Evolutionary conservation across 2,113 vertebrate species (phyloP).

Genomic region (Pterocles orientalis): DNA sequence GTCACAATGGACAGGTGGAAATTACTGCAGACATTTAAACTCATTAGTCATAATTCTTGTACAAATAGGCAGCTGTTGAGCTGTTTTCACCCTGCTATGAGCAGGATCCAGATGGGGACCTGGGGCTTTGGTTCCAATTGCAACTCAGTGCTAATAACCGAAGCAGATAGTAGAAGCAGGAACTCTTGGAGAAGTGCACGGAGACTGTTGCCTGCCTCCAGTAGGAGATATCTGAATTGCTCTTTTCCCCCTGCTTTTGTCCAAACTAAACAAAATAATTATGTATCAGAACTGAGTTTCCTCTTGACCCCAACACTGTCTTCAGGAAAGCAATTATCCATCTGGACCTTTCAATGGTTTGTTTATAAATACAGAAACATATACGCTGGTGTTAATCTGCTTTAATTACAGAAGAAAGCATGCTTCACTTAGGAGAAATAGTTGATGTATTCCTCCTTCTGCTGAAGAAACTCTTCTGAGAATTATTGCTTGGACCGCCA

Average conservation of each 20-base stretch:
- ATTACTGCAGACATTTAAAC: not conserved
- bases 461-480: not conserved
- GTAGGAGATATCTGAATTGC: not conserved
- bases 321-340: not conserved
- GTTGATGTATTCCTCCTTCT: not conserved
- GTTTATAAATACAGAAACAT: not conserved
- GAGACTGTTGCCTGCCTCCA: not conserved
- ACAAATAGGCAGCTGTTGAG: not conserved
- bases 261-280: not conserved
- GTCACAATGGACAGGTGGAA: not conserved
- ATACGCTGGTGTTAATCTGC: not conserved
- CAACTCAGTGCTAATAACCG: not conserved
- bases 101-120: not conserved
- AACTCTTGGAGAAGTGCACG: not conserved
- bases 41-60: not conserved
- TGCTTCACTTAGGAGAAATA: not conserved
- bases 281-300: not conserved
- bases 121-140: not conserved
- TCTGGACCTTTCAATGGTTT: not conserved
- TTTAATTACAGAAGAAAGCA: not conserved
- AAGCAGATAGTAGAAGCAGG: not conserved
- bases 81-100: not conserved
- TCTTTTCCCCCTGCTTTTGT: rapidly evolving
- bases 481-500: not conserved
- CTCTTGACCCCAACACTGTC: not conserved